phyloP scores from a whole-genome alignment of 1,140 invertebrate genomes.

The Panagrolaimus sp. region DNA sequence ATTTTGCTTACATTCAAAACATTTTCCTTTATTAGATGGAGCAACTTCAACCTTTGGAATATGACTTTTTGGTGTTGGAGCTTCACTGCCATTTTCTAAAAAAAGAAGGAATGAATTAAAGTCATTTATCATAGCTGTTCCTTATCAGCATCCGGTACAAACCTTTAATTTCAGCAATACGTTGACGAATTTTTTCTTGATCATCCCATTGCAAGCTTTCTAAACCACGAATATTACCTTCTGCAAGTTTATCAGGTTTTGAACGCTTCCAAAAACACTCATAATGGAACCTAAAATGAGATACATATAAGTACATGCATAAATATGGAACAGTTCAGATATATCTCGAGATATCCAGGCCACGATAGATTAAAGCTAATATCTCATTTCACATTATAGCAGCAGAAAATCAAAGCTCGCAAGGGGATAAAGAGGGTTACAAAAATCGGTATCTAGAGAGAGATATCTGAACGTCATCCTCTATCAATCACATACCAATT shows the following conservation, averaged over 20 bases:
- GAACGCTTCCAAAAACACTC: conserved; percentile 71
- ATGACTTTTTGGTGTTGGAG: conserved; percentile 18
- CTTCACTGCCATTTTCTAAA: conserved; percentile 14
- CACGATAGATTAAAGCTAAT: no score
- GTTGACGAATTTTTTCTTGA: conserved; percentile 38
- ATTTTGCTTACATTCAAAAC: conserved; percentile 69
- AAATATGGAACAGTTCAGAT: no score
- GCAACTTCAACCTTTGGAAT: conserved; percentile 39
- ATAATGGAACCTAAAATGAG: conserved; percentile 72
- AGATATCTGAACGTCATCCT: background rate
- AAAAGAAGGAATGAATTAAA: background rate
- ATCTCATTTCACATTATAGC: no score
- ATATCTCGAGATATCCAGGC: no score
- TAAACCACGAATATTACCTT: conserved; percentile 47
- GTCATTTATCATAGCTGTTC: no score
- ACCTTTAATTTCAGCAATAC: conserved; percentile 35
- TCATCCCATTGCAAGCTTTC: conserved; percentile 50
- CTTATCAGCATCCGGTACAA: no score
- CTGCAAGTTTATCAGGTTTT: conserved; percentile 37
- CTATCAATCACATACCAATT: conserved; percentile 43
- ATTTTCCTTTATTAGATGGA: conserved; percentile 68
- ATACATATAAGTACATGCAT: background rate
- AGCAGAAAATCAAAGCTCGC: no score
- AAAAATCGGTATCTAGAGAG: no score
- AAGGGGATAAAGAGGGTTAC: no score